These are phyloP conservation scores for Paralichthys olivaceus DNA, from an alignment of 2,113 vertebrate species.

Conservation along the genomic window DNA sequence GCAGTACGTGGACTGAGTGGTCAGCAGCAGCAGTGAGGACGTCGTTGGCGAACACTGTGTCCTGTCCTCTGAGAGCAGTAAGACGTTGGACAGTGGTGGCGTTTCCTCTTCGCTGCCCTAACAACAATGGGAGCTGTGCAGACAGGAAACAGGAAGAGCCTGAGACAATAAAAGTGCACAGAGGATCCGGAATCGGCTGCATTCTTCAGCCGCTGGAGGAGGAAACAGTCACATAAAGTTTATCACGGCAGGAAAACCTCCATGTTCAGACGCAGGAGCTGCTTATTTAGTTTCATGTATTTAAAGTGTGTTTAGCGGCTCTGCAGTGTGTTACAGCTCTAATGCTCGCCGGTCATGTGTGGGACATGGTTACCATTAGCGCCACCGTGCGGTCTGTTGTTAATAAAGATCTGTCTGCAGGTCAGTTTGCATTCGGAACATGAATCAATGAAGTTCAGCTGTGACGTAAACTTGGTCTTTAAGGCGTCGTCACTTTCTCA, in stretches of 20 bases:
- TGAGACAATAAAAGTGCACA: slow-evolving; percentile 77
- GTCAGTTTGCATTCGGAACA: no score
- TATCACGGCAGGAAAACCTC: neutral
- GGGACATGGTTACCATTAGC: neutral
- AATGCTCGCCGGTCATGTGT: no score
- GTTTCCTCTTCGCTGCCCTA: slow-evolving; percentile 71
- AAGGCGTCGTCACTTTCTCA: no score
- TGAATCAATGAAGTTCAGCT: no score
- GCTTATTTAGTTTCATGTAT: no score
- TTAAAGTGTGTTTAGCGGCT: no score
- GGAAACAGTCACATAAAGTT: slow-evolving; percentile 49
- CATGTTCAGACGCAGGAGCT: neutral
- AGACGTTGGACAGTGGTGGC: slow-evolving; percentile 51
- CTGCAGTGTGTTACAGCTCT: no score
- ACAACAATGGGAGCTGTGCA: slow-evolving; percentile 71
- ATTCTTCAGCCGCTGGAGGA: slow-evolving; percentile 36
- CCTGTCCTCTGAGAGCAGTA: slow-evolving; percentile 48
- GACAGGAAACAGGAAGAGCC: slow-evolving; percentile 82
- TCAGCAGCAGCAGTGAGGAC: no score
- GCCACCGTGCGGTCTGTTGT: neutral
- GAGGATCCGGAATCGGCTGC: slow-evolving; percentile 58
- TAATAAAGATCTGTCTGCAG: no score
- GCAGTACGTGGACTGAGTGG: no score
- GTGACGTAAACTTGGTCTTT: no score
- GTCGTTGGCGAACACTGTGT: slow-evolving; percentile 1